Conservation (phyloP, 2,113 vertebrate genomes). For the Pterocles orientalis region DNA sequence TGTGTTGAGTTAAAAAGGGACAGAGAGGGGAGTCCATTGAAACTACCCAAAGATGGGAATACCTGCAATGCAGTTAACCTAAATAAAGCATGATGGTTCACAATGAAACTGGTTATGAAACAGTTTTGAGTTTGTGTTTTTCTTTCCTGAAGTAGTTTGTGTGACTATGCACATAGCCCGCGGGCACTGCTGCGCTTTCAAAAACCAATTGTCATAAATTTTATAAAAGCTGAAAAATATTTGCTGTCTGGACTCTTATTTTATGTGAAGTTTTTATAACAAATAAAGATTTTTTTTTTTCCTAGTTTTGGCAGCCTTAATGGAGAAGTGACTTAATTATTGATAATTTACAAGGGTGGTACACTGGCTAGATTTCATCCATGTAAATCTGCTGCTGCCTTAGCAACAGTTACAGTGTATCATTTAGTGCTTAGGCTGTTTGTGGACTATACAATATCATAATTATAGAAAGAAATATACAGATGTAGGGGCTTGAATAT, state of each 20-base stretch:
- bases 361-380: constrained; percentile 6
- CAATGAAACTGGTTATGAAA: constrained; percentile 1
- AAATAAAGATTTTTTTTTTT: neutral
- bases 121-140: neutral
- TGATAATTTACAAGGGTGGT: constrained; percentile 11
- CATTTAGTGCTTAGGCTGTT: constrained; percentile 63
- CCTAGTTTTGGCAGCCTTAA: neutral
- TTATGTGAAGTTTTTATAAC: neutral
- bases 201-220: neutral
- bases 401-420: constrained; percentile 51
- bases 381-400: constrained; percentile 30
- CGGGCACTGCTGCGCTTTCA: rapidly evolving
- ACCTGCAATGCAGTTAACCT: constrained; percentile 19
- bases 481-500: neutral
- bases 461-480: constrained; percentile 30
- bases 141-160: neutral
- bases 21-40: neutral
- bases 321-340: constrained; percentile 31
- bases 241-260: neutral
- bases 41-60: neutral
- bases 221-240: neutral
- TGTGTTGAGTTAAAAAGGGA: neutral
- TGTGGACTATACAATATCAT: constrained; percentile 40
- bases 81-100: neutral
- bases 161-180: rapidly evolving